Conservation (phyloP, 2,113 vertebrate genomes). For the Larimichthys polyactis region DNA sequence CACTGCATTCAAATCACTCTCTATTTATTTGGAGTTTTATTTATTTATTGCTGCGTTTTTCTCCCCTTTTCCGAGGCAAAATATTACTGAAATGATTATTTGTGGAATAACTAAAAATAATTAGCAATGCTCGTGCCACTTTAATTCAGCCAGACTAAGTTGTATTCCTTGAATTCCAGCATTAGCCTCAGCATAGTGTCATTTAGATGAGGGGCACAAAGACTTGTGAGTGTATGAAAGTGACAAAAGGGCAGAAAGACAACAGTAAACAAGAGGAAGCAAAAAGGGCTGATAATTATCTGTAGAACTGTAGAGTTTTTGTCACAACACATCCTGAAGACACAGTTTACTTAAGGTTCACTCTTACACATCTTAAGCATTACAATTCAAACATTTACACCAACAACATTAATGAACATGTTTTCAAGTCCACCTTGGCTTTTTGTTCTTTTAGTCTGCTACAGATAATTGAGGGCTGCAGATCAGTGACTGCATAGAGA, state of each 20-base stretch:
- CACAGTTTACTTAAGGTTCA: not conserved
- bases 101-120: slow-evolving; percentile 88
- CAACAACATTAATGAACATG: not conserved
- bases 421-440: not conserved
- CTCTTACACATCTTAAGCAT: slow-evolving; percentile 7
- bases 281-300: slow-evolving; percentile 7
- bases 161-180: slow-evolving; percentile 66
- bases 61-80: slow-evolving; percentile 81
- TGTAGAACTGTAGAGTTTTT: not conserved
- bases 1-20: slow-evolving; percentile 92
- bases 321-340: no score
- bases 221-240: slow-evolving; percentile 38
- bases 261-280: slow-evolving; percentile 3
- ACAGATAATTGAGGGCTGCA: no score
- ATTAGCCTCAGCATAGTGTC: slow-evolving; percentile 54
- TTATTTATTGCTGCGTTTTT: slow-evolving; percentile 82
- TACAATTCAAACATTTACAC: not conserved
- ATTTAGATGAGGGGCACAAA: slow-evolving; percentile 64
- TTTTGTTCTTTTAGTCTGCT: no score
- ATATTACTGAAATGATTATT: slow-evolving; percentile 99
- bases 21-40: slow-evolving; percentile 82
- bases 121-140: slow-evolving; percentile 75
- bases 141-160: slow-evolving; percentile 63
- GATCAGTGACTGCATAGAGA: no score
- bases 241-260: slow-evolving; percentile 45